Evolutionary conservation across 2,797 vertebrate species (phyloP).

Genomic region (Oreortyx pictus): DNA sequence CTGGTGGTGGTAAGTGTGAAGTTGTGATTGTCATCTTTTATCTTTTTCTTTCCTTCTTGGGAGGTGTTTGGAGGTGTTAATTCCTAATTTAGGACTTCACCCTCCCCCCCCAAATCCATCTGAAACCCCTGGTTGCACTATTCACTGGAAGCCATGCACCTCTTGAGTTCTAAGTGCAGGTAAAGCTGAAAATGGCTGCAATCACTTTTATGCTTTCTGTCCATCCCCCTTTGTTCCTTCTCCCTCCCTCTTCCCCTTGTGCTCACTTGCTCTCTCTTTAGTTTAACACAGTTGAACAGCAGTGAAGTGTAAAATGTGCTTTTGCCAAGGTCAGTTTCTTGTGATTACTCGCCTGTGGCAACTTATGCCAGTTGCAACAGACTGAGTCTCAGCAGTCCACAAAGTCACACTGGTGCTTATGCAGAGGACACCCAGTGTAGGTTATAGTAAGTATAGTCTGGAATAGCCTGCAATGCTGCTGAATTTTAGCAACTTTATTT

Average conservation of each 20-base stretch:
- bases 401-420: constrained; percentile 77
- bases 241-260: constrained; percentile 9
- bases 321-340: constrained; percentile 83
- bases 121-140: background rate
- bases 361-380: constrained; percentile 80
- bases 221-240: constrained; percentile 21
- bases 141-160: background rate
- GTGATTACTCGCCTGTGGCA: constrained; percentile 76
- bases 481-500: constrained; percentile 71
- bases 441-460: constrained; percentile 62
- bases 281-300: constrained; percentile 72
- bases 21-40: background rate
- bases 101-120: too few relatives aligned
- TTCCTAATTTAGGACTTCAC: background rate
- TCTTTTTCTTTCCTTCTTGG: background rate
- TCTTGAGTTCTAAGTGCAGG: background rate
- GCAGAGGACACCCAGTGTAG: constrained; percentile 71
- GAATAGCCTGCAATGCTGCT: constrained; percentile 41
- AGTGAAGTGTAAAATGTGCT: constrained; percentile 79
- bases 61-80: background rate
- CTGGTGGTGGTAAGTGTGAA: background rate
- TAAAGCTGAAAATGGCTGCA: constrained; percentile 13
- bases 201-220: background rate
- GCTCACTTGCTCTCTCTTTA: constrained; percentile 71
- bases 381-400: constrained; percentile 79